Conservation (phyloP, 2,888 invertebrate species). For the Agonopterix alstromeriana region DNA sequence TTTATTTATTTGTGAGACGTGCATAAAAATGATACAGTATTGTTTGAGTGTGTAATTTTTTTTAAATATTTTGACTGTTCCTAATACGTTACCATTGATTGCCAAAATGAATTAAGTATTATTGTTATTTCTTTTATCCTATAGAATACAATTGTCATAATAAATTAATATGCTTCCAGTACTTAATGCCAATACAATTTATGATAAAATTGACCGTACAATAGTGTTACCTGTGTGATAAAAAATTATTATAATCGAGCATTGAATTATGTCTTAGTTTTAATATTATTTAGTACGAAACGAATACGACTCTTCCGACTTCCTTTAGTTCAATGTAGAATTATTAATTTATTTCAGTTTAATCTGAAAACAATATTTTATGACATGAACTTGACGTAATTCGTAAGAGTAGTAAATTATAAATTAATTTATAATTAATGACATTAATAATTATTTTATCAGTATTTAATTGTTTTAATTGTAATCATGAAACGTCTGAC, state of each 20-base stretch:
- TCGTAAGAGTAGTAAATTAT: neutral
- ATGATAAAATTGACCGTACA: neutral
- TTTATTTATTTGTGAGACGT: conserved; percentile 23
- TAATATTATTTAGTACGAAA: conserved; percentile 44
- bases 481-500: conserved; percentile 35
- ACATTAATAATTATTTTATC: conserved; percentile 17
- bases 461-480: conserved; percentile 4
- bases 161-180: neutral
- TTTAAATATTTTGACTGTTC: conserved; percentile 11
- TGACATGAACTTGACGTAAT: neutral
- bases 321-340: conserved; percentile 33
- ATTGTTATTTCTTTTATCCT: neutral
- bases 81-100: conserved; percentile 9
- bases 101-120: conserved; percentile 10
- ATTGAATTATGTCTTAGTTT: conserved; percentile 49
- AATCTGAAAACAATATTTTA: neutral
- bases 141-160: neutral
- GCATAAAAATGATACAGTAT: conserved; percentile 13
- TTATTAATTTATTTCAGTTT: neutral
- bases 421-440: conserved; percentile 13
- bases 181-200: neutral
- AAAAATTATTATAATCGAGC: conserved; percentile 47
- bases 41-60: conserved; percentile 11
- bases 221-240: conserved; percentile 22
- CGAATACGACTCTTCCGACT: conserved; percentile 61